A percentile compares a stretch with the other conserved stretches of the same genome.
Evolutionary conservation across 2,113 vertebrate species (phyloP).

Genomic region (Neodon shergylaensis): DNA sequence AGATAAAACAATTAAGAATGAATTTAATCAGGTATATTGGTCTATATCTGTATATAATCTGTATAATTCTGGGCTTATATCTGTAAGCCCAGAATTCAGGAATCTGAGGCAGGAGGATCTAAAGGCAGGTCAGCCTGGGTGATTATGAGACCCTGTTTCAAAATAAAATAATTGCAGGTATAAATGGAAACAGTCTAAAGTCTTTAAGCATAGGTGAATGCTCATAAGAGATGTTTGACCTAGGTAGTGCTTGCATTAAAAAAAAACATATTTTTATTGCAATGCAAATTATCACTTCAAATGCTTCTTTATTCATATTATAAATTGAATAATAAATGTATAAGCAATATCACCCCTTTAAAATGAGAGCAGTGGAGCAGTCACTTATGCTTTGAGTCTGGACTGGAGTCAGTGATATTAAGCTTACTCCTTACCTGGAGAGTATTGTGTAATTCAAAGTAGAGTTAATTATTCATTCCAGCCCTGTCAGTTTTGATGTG

Average conservation of each 20-base stretch:
- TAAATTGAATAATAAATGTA: conserved; percentile 15
- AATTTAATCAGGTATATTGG: background rate
- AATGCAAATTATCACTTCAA: background rate
- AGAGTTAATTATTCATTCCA: conserved; percentile 75
- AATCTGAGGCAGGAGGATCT: background rate
- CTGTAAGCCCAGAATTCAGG: background rate
- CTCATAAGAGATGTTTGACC: conserved; percentile 17
- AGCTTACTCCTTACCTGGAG: conserved; percentile 51
- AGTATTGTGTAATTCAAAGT: conserved; percentile 52
- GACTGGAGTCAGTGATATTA: conserved; percentile 17
- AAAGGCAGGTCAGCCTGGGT: background rate
- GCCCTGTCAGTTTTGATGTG: conserved; percentile 73
- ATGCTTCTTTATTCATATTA: background rate
- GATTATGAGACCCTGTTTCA: background rate
- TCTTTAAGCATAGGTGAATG: background rate
- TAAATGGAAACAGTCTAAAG: conserved; percentile 53
- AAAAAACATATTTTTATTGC: background rate
- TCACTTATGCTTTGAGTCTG: background rate
- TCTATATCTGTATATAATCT: background rate
- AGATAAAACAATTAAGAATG: conserved; percentile 45
- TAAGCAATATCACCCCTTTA: background rate
- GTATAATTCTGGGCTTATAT: background rate
- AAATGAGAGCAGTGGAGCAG: background rate
- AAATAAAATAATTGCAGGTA: conserved; percentile 17
- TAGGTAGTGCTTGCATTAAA: conserved; percentile 7